Base-by-base conservation (phyloP, 2,888 invertebrate species). In the Athalia rosae region DNA sequence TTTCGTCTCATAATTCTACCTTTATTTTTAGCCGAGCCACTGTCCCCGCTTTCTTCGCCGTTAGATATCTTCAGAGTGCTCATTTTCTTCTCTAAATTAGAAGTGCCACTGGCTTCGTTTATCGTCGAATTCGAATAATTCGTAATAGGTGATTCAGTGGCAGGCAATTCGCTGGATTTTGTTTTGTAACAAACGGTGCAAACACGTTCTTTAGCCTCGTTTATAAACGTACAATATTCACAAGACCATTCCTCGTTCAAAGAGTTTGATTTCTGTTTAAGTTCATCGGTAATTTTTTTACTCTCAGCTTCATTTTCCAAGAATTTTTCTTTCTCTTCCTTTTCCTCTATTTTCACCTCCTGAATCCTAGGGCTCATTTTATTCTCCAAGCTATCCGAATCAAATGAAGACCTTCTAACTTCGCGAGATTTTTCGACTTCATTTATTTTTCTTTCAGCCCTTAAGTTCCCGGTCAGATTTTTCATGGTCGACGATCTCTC, bases 181-280 rank as follows among this genome's bases (percentile, higher is more conserved):
- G 97, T 97, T 87, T 97, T 96, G 86, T 97, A 97, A 87, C 97
- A 98, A 73, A 97, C 94, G 11, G 93, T 92, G 87, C 97, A 97
- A 58, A 97, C 95, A 83, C 94, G 93, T 0, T 94, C 93, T 28
- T 94, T 95, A 0, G 95, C 91, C 79, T 95, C 94, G 87, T 98
- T 98, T 3, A 97, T 95, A 87, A 94, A 97, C 0, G 97, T 98
- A 87, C 97, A 98, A 86, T 97, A 96, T 85, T 96, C 96, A 88
- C 97, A 98, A 81, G 95, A 94, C 97, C 97, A 98, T 77, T 93
- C 91, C 11, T 92, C 85, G 0, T 53, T 79, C 41, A 80, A 77
- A 15, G 48, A 28, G 28, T 48, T 28, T 11, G 41, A 28, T 53
- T 53, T 50, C 28, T n/a, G n/a, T 69, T 69, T 53, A 1, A 7